phyloP scores from a whole-genome alignment of 2,113 vertebrate genomes.

The Balaenoptera acutorostrata region DNA sequence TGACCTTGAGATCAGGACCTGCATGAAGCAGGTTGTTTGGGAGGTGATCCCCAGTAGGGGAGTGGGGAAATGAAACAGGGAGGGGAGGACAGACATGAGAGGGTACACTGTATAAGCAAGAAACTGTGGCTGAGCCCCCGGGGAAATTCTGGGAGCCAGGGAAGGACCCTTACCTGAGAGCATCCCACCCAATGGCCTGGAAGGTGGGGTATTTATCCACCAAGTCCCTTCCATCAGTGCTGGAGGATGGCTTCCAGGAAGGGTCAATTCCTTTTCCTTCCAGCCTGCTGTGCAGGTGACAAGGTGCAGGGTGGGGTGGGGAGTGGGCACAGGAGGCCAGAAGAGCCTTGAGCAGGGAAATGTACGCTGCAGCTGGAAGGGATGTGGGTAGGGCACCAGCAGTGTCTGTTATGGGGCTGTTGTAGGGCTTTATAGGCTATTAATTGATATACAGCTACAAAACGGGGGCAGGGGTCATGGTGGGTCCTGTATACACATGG shows the following conservation, averaged over 20 bases:
- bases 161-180: accelerated
- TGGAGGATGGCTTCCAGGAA: neutral
- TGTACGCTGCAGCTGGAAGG: neutral
- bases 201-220: neutral
- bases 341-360: neutral
- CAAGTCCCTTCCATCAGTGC: neutral
- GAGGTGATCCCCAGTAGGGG: neutral
- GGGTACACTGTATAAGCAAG: neutral
- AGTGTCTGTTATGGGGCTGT: no score
- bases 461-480: accelerated
- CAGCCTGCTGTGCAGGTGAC: neutral
- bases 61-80: neutral
- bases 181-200: neutral
- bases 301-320: no score
- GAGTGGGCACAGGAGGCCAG: neutral
- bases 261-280: neutral
- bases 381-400: no score
- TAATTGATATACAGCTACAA: neutral
- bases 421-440: accelerated
- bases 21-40: neutral
- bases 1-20: neutral
- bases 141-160: neutral
- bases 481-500: neutral
- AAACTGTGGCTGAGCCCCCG: neutral
- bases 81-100: neutral